Base-by-base conservation (phyloP, 2,888 invertebrate genomes). In the Agrochola lota region DNA sequence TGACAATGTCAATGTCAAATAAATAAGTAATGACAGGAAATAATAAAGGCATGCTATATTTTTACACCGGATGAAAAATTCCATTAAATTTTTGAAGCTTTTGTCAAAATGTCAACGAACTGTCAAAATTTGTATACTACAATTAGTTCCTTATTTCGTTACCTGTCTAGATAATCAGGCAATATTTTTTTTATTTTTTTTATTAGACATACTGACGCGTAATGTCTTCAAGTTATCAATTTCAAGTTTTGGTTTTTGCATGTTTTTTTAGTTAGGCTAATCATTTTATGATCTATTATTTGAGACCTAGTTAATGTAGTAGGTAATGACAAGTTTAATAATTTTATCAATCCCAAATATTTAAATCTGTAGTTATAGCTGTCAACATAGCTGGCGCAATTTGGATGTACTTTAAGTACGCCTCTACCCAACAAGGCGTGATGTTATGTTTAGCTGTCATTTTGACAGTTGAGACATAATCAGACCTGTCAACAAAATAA, bases 1-100 rank as follows among this genome's bases (percentile, higher is more conserved):
- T 46, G 40, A 26, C 60, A 73, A 40, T 62, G 66, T 72, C 60
- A 80, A 71, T 73, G 80, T 72, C 74, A 80, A 66, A 60, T 30
- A 12, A 17, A 52, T 59, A 6, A 52, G 30, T 80, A 26, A 57
- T 81, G 55, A 52, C 64, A 66, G 70, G 78, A 79, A 79, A 35
- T 59, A 35, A 52, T n/a, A n/a, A 26, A 11, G 11, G 20, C 26
- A 40, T 20, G 26, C 20, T 23, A 1, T n/a, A 23, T 71, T 55
- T 57, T 40, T 55, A 78, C 71, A 64, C 57, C 71, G 57, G 55
- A 71, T 40, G 23, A 11, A 26, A n/a, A 8, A 20, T 52, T 11
- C 23, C 0, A 43, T 17, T 49, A n/a, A n/a, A n/a, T n/a, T n/a
- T n/a, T n/a, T n/a, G 57, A 15, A 26, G 20, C 17, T 23, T 8